phyloP scores from a whole-genome alignment of 2,113 vertebrate genomes.

The Ciconia maguari region DNA sequence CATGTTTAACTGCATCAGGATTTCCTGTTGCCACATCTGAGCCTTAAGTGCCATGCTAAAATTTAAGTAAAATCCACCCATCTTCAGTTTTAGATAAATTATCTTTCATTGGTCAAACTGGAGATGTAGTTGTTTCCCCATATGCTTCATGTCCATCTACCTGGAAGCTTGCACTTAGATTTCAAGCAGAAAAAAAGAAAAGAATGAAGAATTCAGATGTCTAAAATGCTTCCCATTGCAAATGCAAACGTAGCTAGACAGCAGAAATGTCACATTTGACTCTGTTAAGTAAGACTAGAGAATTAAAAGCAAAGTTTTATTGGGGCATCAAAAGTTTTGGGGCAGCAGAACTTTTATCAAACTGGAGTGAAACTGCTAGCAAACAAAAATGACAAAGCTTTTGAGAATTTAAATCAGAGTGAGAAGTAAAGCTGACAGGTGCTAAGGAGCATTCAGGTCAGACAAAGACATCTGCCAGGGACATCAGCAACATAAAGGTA shows the following conservation, averaged over 20 bases:
- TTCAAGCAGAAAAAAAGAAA: not conserved
- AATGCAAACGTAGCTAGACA: not conserved
- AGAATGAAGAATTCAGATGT: not conserved
- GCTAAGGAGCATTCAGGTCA: conserved; percentile 4
- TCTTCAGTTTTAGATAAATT: not conserved
- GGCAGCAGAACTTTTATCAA: not conserved
- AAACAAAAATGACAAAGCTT: not conserved
- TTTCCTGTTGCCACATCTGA: not conserved
- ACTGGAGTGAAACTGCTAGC: not conserved
- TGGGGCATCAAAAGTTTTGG: not conserved
- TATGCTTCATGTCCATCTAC: not conserved
- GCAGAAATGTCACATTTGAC: not conserved
- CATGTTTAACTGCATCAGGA: not conserved
- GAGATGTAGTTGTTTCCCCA: not conserved
- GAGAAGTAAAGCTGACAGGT: conserved; percentile 13
- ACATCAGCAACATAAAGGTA: not conserved
- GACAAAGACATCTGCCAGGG: conserved; percentile 20
- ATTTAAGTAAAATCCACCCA: not conserved
- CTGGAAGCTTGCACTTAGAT: not conserved
- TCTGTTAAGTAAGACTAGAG: not conserved
- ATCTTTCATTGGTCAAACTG: not conserved
- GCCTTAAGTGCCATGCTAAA: not conserved
- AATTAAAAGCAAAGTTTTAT: not conserved
- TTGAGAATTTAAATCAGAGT: not conserved
- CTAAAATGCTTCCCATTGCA: not conserved